These are phyloP conservation scores for Dasypolia templi DNA, from an alignment of 2,888 invertebrate species.

Conservation along the genomic window DNA sequence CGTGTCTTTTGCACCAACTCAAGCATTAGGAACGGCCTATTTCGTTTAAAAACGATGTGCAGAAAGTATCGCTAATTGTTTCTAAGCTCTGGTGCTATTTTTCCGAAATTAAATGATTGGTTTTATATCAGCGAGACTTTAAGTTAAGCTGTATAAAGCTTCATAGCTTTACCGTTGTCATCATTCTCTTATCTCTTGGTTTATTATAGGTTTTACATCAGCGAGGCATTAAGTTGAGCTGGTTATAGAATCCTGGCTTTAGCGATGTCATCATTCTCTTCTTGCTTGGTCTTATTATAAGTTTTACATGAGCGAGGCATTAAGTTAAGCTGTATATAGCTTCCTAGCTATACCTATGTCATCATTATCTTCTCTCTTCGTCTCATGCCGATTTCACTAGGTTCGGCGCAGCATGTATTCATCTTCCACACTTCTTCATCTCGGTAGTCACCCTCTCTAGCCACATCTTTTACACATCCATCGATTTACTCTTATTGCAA, in stretches of 20 bases:
- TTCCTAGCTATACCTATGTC: neutral
- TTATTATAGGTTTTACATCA: too few relatives aligned
- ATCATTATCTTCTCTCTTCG: neutral
- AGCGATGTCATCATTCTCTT: too few relatives aligned
- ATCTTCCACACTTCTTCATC: neutral
- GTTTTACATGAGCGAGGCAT: neutral
- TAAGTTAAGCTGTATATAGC: neutral
- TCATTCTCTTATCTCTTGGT: neutral
- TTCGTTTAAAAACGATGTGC: neutral
- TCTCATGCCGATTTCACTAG: too few relatives aligned
- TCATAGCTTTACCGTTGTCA: neutral
- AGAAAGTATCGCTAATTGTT: too few relatives aligned
- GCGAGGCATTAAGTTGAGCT: too few relatives aligned
- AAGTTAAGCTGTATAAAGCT: neutral
- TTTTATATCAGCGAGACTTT: neutral
- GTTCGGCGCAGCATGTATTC: neutral
- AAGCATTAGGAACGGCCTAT: neutral
- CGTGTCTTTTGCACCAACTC: neutral
- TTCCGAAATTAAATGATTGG: neutral
- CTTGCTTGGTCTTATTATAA: too few relatives aligned
- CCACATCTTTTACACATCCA: neutral
- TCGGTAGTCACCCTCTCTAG: neutral
- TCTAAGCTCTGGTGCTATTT: neutral
- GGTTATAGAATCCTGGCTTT: too few relatives aligned
- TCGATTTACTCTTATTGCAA: neutral